phyloP scores from a whole-genome alignment of 2,797 vertebrate genomes.

The Dicrostonyx torquatus region DNA sequence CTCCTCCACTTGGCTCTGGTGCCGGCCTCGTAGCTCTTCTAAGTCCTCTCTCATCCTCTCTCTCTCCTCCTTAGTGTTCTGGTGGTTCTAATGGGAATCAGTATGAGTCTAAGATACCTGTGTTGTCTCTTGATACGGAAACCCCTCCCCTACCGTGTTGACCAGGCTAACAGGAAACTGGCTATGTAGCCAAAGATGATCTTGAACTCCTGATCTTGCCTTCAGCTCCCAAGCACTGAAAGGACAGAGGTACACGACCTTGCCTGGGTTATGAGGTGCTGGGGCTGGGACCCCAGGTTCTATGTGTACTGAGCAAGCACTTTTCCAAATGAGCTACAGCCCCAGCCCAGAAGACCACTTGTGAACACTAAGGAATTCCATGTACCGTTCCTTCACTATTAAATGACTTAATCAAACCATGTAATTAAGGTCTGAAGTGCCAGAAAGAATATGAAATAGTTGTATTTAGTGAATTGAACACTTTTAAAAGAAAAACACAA shows the following conservation, averaged over 20 bases:
- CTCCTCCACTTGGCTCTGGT: constrained; percentile 88
- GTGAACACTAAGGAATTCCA: neutral
- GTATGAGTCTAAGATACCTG: neutral
- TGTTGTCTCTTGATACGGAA: neutral
- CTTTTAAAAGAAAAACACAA: constrained; percentile 36
- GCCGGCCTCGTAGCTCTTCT: constrained; percentile 88
- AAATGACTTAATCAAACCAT: constrained; percentile 10
- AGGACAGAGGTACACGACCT: neutral
- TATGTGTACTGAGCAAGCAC: neutral
- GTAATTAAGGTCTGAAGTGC: neutral
- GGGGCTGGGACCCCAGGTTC: neutral
- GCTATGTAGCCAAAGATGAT: neutral
- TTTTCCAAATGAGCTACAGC: neutral
- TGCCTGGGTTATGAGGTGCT: neutral
- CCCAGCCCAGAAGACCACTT: neutral
- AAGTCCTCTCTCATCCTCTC: constrained; percentile 85
- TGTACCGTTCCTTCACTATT: neutral
- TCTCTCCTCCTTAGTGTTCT: constrained; percentile 87
- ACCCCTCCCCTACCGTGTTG: neutral
- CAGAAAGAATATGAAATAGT: constrained; percentile 4
- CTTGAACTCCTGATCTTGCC: neutral
- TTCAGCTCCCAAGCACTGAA: neutral
- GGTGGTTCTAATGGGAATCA: constrained; percentile 85
- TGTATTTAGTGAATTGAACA: constrained; percentile 1
- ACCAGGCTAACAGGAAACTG: neutral